These are phyloP conservation scores for Pachyramphus minor DNA, from an alignment of 2,113 vertebrate species.

Conservation along the genomic window DNA sequence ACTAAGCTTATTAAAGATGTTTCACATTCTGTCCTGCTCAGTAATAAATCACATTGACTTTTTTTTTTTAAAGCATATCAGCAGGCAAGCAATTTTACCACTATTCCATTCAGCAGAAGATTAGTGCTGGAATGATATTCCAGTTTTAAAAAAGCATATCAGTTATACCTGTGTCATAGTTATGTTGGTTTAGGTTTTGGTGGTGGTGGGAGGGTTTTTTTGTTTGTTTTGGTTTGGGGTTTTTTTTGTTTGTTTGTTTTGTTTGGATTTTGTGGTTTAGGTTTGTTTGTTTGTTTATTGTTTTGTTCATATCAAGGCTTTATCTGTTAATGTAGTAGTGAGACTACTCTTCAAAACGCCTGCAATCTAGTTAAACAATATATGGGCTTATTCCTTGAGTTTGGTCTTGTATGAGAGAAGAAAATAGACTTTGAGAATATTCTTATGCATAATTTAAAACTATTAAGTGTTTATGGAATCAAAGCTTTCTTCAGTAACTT, in stretches of 20 bases:
- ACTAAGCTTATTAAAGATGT: slow-evolving; percentile 62
- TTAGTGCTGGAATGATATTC: neutral
- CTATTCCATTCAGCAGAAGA: neutral
- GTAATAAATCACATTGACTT: slow-evolving; percentile 60
- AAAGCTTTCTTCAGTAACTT: neutral
- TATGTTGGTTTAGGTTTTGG: neutral
- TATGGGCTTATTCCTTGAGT: neutral
- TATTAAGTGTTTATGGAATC: neutral
- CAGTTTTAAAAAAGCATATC: neutral
- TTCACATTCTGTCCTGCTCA: slow-evolving; percentile 2
- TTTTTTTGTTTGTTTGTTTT: neutral
- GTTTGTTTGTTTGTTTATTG: neutral
- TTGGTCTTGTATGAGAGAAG: neutral
- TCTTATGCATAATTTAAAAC: neutral
- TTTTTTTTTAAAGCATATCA: slow-evolving; percentile 43
- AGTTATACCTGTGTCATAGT: neutral
- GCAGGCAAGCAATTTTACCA: slow-evolving; percentile 34
- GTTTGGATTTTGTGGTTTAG: neutral
- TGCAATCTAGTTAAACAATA: neutral
- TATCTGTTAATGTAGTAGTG: neutral
- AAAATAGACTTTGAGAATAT: neutral
- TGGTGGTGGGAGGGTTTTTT: neutral
- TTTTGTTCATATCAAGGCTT: neutral
- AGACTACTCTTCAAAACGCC: neutral
- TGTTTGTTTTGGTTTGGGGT: neutral